Percentiles rank a stretch among this genome's conserved stretches.
Evolutionary conservation across 2,113 vertebrate genomes (phyloP).

Genomic region (Choloepus hoffmanni): DNA sequence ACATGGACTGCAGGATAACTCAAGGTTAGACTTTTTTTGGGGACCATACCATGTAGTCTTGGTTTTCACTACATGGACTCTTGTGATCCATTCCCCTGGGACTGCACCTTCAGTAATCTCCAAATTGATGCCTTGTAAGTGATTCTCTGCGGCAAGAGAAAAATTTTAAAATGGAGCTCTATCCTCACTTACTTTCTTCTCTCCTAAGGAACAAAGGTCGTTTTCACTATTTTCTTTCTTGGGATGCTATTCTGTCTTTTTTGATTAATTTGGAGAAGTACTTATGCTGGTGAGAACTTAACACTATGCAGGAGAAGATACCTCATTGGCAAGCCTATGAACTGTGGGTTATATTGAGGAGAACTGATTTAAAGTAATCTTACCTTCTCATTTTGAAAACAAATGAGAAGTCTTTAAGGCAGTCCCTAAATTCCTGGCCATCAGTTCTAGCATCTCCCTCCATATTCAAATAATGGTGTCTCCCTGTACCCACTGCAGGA

Average conservation of each 20-base stretch:
- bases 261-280: slow-evolving; percentile 25
- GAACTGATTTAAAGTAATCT: slow-evolving; percentile 35
- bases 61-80: background rate
- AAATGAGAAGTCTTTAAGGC: background rate
- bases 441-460: background rate
- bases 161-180: background rate
- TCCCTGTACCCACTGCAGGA: background rate
- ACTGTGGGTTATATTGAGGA: background rate
- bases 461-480: background rate
- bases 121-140: background rate
- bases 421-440: slow-evolving; percentile 17
- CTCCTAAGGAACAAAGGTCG: background rate
- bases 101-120: background rate
- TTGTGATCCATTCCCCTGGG: background rate
- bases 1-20: background rate
- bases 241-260: background rate
- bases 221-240: slow-evolving; percentile 12
- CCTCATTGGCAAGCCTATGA: slow-evolving; percentile 4
- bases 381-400: background rate
- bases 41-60: background rate
- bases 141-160: slow-evolving; percentile 6
- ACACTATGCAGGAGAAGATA: background rate
- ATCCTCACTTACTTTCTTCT: background rate
- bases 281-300: slow-evolving; percentile 1
- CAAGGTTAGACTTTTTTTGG: background rate